Evolutionary conservation across 1,140 invertebrate species (phyloP).

Genomic region (Panagrolaimus sp.): DNA sequence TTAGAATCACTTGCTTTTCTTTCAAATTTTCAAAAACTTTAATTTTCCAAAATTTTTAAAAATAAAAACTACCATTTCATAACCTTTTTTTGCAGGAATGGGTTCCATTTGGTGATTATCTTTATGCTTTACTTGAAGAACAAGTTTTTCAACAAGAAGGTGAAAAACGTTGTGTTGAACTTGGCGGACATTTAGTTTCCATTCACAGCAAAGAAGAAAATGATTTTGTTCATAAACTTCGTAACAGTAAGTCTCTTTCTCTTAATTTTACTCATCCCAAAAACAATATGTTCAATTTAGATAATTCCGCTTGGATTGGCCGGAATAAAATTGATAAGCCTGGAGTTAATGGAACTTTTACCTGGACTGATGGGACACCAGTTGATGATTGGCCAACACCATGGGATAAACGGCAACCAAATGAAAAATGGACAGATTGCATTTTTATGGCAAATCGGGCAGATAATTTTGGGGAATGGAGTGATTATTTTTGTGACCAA

Average conservation of each 20-base stretch:
- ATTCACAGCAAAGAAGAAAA: neutral
- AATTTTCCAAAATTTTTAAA: too few relatives aligned
- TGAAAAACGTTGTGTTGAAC: neutral
- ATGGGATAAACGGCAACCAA: neutral
- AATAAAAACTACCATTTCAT: too few relatives aligned
- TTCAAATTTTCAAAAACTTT: too few relatives aligned
- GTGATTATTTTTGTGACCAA: neutral
- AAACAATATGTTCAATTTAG: neutral
- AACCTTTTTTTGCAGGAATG: too few relatives aligned
- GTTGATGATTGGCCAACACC: neutral
- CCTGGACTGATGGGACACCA: neutral
- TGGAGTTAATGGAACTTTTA: neutral
- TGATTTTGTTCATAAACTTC: slow-evolving; percentile 8
- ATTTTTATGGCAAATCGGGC: neutral
- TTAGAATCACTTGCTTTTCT: too few relatives aligned
- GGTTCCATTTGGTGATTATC: neutral
- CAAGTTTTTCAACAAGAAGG: neutral
- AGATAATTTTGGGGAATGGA: neutral
- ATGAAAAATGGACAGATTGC: neutral
- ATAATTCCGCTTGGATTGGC: neutral
- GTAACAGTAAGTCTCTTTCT: neutral
- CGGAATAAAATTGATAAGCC: neutral
- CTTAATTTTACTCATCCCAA: neutral
- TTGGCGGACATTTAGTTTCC: neutral
- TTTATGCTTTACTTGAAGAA: neutral